These are phyloP conservation scores for Leptestheria dahalacensis DNA, from an alignment of 1,140 invertebrate genomes.

Conservation along the genomic window DNA sequence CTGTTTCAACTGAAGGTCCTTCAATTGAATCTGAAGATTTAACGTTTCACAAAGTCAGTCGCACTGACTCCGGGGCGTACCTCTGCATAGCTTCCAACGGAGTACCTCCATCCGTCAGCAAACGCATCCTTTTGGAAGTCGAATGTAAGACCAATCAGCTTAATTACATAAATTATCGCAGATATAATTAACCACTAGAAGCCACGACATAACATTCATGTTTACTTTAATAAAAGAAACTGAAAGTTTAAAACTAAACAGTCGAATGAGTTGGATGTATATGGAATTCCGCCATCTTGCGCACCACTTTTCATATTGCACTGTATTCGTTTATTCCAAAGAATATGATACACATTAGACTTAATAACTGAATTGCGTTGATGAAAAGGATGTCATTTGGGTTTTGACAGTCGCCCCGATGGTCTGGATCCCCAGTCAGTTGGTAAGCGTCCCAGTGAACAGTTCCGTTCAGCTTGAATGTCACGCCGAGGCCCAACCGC, in stretches of 20 bases:
- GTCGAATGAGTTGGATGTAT: no score
- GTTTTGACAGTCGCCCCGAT: slow-evolving; percentile 62
- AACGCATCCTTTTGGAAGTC: slow-evolving; percentile 71
- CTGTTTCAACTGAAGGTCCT: slow-evolving; percentile 40
- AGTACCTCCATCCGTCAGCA: slow-evolving; percentile 72
- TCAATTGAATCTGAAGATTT: slow-evolving; percentile 63
- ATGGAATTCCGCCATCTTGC: no score
- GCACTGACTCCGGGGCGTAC: slow-evolving; percentile 56
- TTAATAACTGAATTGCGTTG: not conserved
- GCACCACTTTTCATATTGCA: no score
- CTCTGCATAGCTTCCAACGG: slow-evolving; percentile 48
- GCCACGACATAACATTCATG: not conserved
- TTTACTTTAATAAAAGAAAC: no score
- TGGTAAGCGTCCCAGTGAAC: slow-evolving; percentile 54
- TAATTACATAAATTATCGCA: not conserved
- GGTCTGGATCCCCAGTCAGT: slow-evolving; percentile 56
- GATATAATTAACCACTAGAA: not conserved
- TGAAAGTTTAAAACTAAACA: no score
- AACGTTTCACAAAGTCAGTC: slow-evolving; percentile 63
- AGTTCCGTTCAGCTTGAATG: slow-evolving; percentile 71
- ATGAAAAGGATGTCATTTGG: slow-evolving; percentile 6
- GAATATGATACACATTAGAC: not conserved
- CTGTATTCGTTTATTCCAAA: not conserved
- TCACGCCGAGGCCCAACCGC: slow-evolving; percentile 76
- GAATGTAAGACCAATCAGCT: slow-evolving; percentile 52